Evolutionary conservation across 2,113 vertebrate species (phyloP).

Genomic region (Platichthys stellatus): DNA sequence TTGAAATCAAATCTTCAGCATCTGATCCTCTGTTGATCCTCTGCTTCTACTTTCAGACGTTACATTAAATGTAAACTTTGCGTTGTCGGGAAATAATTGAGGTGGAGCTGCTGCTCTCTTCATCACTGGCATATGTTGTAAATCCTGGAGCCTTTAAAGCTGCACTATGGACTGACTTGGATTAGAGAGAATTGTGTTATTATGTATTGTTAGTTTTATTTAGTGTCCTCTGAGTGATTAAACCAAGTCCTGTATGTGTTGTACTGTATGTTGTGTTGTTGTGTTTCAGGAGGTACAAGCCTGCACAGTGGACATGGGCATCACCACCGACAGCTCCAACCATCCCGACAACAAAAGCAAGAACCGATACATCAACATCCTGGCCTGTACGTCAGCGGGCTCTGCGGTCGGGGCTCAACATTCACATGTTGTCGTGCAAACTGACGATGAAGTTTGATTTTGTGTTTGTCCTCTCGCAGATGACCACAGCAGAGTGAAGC

Average conservation of each 20-base stretch:
- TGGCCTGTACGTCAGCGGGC: constrained; percentile 88
- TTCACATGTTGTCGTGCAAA: neutral
- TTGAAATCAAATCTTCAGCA: too few species aligned
- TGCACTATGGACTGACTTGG: too few species aligned
- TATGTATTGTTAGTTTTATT: too few species aligned
- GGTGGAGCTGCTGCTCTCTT: too few species aligned
- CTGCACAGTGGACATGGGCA: constrained; percentile 91
- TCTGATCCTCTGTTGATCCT: neutral
- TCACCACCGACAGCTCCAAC: constrained; percentile 93
- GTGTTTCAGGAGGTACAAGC: constrained; percentile 91
- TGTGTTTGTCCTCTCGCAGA: constrained; percentile 79
- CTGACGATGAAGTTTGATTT: neutral
- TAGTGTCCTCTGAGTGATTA: neutral
- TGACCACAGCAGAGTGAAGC: constrained; percentile 96
- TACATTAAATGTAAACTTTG: neutral
- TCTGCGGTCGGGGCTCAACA: constrained; percentile 4
- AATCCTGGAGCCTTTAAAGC: too few species aligned
- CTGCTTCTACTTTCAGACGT: neutral
- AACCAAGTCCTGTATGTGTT: neutral
- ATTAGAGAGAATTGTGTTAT: neutral
- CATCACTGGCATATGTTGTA: too few species aligned
- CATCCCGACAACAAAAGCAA: constrained; percentile 97
- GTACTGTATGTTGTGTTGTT: constrained; percentile 18
- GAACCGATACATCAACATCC: constrained; percentile 96
- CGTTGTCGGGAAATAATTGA: too few species aligned